phyloP scores from a whole-genome alignment of 2,888 invertebrate species.

The Hirudinaria manillensis region DNA sequence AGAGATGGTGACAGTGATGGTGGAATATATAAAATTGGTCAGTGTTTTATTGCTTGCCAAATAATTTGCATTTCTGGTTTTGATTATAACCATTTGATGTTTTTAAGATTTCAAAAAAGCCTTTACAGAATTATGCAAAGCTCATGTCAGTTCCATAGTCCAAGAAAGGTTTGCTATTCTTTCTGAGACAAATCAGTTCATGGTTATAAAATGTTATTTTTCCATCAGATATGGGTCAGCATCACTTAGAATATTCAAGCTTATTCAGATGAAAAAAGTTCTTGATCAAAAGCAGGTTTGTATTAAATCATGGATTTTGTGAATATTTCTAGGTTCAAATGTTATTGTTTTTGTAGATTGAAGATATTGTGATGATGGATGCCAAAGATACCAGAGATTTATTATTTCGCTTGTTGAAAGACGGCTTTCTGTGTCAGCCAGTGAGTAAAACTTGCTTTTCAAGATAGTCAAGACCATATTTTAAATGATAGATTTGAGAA shows the following conservation, averaged over 20 bases:
- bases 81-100: not conserved
- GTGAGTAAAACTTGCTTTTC: not conserved
- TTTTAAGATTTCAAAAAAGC: conserved; percentile 16
- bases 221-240: conserved; percentile 6
- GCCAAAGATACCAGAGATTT: conserved; percentile 14
- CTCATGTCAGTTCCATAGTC: conserved; percentile 13
- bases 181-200: not conserved
- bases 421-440: not conserved
- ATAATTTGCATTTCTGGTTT: not conserved
- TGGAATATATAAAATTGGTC: conserved; percentile 14
- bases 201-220: not conserved
- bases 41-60: not conserved
- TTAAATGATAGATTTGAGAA: too few relatives aligned
- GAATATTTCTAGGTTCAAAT: not conserved
- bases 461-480: not conserved
- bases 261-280: conserved; percentile 12
- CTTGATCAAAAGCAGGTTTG: conserved; percentile 24
- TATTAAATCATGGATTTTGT: not conserved
- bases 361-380: conserved; percentile 19
- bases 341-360: not conserved
- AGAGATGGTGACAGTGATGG: conserved; percentile 22
- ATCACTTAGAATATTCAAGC: conserved; percentile 1
- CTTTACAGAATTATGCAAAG: conserved; percentile 3
- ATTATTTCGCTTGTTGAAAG: not conserved
- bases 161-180: conserved; percentile 9